phyloP scores from a whole-genome alignment of 2,888 invertebrate species.

The Loripinus fragilis region DNA sequence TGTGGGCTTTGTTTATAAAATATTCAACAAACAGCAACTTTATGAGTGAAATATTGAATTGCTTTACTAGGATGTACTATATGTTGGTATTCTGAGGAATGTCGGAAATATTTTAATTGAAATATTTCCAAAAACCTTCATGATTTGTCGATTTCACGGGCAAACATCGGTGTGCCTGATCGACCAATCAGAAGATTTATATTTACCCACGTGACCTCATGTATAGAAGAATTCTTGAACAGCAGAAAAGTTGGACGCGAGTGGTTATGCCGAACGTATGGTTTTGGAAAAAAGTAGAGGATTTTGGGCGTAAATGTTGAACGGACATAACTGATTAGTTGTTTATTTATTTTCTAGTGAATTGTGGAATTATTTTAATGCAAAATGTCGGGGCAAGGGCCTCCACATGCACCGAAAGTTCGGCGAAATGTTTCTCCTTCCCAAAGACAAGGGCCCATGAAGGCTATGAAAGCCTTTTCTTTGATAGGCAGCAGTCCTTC shows the following conservation, averaged over 20 bases:
- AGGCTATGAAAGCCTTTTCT: slow-evolving; percentile 71
- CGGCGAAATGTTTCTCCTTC: slow-evolving; percentile 72
- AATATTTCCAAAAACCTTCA: slow-evolving; percentile 38
- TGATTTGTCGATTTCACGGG: slow-evolving; percentile 45
- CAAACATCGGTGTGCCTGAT: slow-evolving; percentile 37
- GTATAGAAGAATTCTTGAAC: slow-evolving; percentile 13
- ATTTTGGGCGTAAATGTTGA: not conserved
- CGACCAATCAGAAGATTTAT: slow-evolving; percentile 56
- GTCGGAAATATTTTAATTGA: not conserved
- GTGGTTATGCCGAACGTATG: not conserved
- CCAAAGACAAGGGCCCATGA: slow-evolving; percentile 73
- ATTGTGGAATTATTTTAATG: slow-evolving; percentile 28
- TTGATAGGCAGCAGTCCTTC: slow-evolving; percentile 59
- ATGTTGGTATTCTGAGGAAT: not conserved
- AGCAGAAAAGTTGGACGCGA: slow-evolving; percentile 8
- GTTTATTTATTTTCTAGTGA: not conserved
- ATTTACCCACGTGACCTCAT: slow-evolving; percentile 60
- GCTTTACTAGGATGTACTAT: not conserved
- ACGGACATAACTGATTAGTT: not conserved
- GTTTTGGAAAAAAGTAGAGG: not conserved
- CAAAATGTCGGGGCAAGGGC: slow-evolving; percentile 60
- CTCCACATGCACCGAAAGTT: slow-evolving; percentile 62
- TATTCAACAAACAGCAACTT: not conserved
- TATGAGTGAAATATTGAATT: not conserved
- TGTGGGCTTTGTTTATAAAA: not conserved